These are phyloP conservation scores for Ptychochromis oligacanthus DNA, from an alignment of 2,113 vertebrate genomes.

Conservation along the genomic window DNA sequence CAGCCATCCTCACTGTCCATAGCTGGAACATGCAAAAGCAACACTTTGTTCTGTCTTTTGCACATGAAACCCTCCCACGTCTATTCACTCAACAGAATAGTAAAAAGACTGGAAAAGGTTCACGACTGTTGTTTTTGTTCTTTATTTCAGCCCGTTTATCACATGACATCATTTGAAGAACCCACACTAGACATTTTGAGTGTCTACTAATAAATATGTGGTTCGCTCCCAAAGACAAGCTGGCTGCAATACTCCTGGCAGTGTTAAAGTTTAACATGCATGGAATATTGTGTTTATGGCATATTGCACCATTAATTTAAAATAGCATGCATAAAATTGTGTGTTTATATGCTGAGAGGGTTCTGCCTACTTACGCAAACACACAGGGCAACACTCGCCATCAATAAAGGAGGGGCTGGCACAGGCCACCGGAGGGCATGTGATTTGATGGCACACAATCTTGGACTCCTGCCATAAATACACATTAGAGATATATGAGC, in stretches of 20 bases:
- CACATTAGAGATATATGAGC: constrained; percentile 18
- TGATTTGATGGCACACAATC: constrained; percentile 93
- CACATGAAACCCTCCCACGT: not conserved
- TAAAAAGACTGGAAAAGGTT: constrained; percentile 7
- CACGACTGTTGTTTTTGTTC: constrained; percentile 26
- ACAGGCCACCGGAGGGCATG: constrained; percentile 90
- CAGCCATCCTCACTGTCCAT: constrained; percentile 89
- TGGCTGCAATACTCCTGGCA: constrained; percentile 36
- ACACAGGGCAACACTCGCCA: constrained; percentile 93
- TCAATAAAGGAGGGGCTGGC: constrained; percentile 88
- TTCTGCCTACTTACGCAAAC: constrained; percentile 85
- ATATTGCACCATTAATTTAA: constrained; percentile 30
- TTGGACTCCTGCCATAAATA: constrained; percentile 87
- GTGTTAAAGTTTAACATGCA: constrained; percentile 59
- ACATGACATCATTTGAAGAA: constrained; percentile 63
- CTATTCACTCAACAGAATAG: not conserved
- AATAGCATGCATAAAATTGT: constrained; percentile 34
- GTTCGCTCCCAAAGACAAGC: constrained; percentile 54
- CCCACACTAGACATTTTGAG: constrained; percentile 58
- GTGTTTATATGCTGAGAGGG: constrained; percentile 15
- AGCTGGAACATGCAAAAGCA: constrained; percentile 67
- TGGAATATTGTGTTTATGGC: constrained; percentile 44
- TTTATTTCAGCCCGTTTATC: constrained; percentile 39
- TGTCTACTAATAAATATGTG: constrained; percentile 60
- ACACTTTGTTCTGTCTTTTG: not conserved